Percentiles rank a stretch among this genome's conserved stretches.
Evolutionary conservation across 2,113 vertebrate species (phyloP).

Genomic region (Xerus inauris): DNA sequence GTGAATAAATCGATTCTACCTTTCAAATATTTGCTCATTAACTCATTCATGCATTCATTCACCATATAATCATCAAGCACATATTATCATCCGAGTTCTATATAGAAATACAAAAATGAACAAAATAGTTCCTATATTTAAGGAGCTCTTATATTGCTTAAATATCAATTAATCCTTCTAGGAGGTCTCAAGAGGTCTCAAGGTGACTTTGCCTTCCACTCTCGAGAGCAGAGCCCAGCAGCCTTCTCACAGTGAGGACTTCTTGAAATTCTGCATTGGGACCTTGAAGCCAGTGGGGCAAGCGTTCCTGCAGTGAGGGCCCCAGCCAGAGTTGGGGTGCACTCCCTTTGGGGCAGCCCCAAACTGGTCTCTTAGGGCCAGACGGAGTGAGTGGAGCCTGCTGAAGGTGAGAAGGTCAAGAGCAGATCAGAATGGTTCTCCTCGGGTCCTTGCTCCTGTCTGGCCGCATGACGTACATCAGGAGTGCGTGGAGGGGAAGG

Average conservation of each 20-base stretch:
- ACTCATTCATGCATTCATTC: neutral
- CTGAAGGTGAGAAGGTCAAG: neutral
- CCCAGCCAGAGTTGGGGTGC: neutral
- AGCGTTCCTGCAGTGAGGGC: neutral
- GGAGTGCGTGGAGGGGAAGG: conserved; percentile 23
- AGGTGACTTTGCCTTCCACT: neutral
- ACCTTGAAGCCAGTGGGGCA: neutral
- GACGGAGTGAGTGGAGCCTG: fast-evolving
- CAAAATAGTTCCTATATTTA: neutral
- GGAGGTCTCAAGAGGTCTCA: neutral
- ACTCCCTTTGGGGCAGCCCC: neutral
- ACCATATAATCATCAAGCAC: neutral
- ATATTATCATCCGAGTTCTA: neutral
- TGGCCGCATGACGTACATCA: neutral
- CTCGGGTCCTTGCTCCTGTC: neutral
- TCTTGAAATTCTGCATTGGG: neutral
- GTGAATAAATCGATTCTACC: neutral
- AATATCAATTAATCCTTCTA: neutral
- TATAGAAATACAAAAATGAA: neutral
- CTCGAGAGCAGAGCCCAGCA: neutral
- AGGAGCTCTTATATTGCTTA: neutral
- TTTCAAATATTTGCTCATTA: neutral
- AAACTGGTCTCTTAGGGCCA: neutral
- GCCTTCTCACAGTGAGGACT: neutral
- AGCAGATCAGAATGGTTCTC: neutral